These are phyloP conservation scores for Bombus cullumanus DNA, from an alignment of 1,140 invertebrate species.

Conservation along the genomic window DNA sequence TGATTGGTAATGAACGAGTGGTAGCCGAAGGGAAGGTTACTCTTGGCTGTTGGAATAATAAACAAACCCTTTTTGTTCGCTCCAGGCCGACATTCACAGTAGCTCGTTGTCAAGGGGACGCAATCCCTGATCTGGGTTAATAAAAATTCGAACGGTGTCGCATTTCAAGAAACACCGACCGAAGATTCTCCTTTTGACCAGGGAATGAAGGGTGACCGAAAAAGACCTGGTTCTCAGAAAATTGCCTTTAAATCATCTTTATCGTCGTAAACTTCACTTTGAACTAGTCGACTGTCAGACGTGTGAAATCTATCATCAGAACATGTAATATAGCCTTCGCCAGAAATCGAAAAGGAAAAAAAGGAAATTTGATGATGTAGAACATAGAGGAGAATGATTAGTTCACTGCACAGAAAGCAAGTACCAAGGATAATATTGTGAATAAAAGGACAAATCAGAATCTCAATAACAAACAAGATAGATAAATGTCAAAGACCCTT, in stretches of 20 bases:
- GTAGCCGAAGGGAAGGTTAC: slow-evolving; percentile 24
- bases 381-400: background rate
- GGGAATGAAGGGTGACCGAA: slow-evolving; percentile 13
- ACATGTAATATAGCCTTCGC: background rate
- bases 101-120: slow-evolving; percentile 30
- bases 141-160: slow-evolving; percentile 53
- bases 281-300: background rate
- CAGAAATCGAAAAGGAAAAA: background rate
- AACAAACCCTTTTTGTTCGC: slow-evolving; percentile 60
- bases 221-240: slow-evolving; percentile 23
- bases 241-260: slow-evolving; percentile 33
- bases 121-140: slow-evolving; percentile 52
- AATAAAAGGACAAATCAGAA: background rate
- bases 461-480: background rate
- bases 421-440: background rate
- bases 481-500: background rate
- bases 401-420: background rate
- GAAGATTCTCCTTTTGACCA: slow-evolving; percentile 12
- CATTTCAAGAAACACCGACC: slow-evolving; percentile 50
- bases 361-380: background rate
- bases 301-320: background rate
- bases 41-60: slow-evolving; percentile 58
- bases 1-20: background rate
- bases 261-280: slow-evolving; percentile 36
- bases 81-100: slow-evolving; percentile 23